Conservation (phyloP, 2,113 vertebrate genomes). For the Gobius niger region DNA sequence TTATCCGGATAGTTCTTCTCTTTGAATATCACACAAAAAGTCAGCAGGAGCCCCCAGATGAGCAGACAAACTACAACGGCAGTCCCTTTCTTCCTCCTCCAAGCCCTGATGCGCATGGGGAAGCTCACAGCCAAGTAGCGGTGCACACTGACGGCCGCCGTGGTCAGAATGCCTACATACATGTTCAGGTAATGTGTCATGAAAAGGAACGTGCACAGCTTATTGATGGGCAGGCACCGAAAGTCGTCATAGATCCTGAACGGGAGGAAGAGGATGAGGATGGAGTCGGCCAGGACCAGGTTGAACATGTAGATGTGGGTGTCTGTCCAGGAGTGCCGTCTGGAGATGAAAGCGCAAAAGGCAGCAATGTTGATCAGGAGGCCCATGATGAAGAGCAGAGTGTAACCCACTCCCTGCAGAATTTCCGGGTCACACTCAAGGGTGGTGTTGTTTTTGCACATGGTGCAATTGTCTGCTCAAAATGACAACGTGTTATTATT, state of each 20-base stretch:
- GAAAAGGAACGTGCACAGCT: conserved; percentile 59
- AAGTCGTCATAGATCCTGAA: conserved; percentile 61
- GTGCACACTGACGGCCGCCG: conserved; percentile 65
- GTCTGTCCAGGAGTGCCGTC: conserved; percentile 58
- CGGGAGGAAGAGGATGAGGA: conserved; percentile 67
- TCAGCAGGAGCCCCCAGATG: conserved; percentile 51
- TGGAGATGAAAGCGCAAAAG: conserved; percentile 46
- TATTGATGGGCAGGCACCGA: not conserved
- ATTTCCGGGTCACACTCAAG: fast-evolving
- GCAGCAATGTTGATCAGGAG: conserved; percentile 57
- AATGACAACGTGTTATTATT: not conserved
- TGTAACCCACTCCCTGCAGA: conserved; percentile 49
- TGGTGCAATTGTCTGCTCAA: conserved; percentile 9
- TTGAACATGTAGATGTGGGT: conserved; percentile 75
- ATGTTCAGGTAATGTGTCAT: conserved; percentile 69
- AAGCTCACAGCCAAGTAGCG: conserved; percentile 65
- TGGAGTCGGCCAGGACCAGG: conserved; percentile 58
- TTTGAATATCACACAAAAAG: not conserved
- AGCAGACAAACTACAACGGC: conserved; percentile 51
- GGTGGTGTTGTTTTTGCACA: not conserved
- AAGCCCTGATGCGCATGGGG: conserved; percentile 44
- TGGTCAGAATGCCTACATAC: conserved; percentile 73
- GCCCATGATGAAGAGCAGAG: conserved; percentile 53
- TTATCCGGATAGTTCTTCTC: not conserved
- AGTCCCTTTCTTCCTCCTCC: conserved; percentile 43